Evolutionary conservation across 2,888 invertebrate genomes (phyloP), one percentile per base, ranked within the genome.

Genomic region (Antheraea yamamai): DNA sequence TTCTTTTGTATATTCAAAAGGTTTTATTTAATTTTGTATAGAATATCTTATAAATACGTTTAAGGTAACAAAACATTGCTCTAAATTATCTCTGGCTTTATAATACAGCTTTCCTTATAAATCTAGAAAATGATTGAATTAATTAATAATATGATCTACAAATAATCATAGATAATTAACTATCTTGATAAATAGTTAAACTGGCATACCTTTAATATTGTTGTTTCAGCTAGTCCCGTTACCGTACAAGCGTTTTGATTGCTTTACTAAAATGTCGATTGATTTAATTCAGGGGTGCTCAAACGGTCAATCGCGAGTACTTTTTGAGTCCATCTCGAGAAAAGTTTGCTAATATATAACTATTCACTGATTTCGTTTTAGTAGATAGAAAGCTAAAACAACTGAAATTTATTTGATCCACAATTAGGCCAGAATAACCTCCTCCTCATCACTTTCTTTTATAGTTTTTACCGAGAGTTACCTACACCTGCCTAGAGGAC

Each of bases 231-330:
- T 39, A 70, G 39, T 70, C 73, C 76, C 74, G 73, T 72, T 55
- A 47, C 66, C 74, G 74, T 72, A 72, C 68, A 39, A 70, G 39
- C 70, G 20, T 39, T 70, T 72, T 20, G 39, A 55, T 70, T 39
- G 82, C 83, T 83, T 83, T 55, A 81, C 82, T 82, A 82, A 81
- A 82, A 74, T 52, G 52, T 74, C 75, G 35, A 75, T 79, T 70
- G 68, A 35, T 70, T 39, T 70, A 8, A 14, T 64, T 58, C 35
- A 39, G 35, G 35, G 35, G 35, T 39, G 35, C 35, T 39, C 35
- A 39, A 39, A 39, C 7, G 7, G 35, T 39, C 35, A 30, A 30
- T 30, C 30, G 30, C 30, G 35, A 39, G 7, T 39, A 7, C 35
- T 39, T 39, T 39, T 7, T 39, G 35, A 39, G 7, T 39, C 35